These are phyloP conservation scores for Diloba caeruleocephala DNA, from an alignment of 2,888 invertebrate genomes.

Conservation along the genomic window DNA sequence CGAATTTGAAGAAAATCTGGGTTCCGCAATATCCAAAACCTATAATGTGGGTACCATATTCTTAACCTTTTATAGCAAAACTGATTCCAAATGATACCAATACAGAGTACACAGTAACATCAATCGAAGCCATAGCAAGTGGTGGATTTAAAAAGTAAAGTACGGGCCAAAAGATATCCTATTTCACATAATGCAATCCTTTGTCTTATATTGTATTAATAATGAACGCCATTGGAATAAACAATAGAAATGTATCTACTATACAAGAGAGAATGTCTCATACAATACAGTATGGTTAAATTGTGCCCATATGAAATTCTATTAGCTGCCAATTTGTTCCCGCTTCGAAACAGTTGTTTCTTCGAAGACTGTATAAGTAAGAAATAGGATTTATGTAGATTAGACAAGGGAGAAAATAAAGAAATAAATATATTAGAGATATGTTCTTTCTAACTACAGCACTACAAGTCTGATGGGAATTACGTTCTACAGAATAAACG, in stretches of 20 bases:
- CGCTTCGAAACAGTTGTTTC: constrained; percentile 32
- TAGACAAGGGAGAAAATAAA: constrained; percentile 27
- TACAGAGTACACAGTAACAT: constrained; percentile 24
- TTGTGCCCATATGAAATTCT: constrained; percentile 53
- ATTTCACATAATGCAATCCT: constrained; percentile 28
- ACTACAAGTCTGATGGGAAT: not conserved
- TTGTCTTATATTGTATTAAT: constrained; percentile 35
- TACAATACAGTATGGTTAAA: constrained; percentile 35
- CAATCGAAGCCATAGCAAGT: constrained; percentile 38
- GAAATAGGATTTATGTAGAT: constrained; percentile 46
- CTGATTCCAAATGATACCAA: constrained; percentile 20
- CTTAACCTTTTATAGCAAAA: not conserved
- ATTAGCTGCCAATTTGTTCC: constrained; percentile 51
- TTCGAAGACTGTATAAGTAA: constrained; percentile 42
- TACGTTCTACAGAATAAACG: constrained; percentile 1
- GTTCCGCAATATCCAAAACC: too few species aligned
- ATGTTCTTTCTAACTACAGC: constrained; percentile 27
- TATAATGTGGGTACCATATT: not conserved
- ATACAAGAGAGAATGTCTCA: constrained; percentile 11
- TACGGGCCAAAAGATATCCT: constrained; percentile 19
- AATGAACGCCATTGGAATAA: constrained; percentile 37
- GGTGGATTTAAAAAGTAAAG: constrained; percentile 33
- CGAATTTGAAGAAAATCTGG: too few species aligned
- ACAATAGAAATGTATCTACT: constrained; percentile 18
- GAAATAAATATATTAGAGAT: constrained; percentile 29